These are phyloP conservation scores for Boloria selene DNA, from an alignment of 2,888 invertebrate genomes.

Conservation along the genomic window DNA sequence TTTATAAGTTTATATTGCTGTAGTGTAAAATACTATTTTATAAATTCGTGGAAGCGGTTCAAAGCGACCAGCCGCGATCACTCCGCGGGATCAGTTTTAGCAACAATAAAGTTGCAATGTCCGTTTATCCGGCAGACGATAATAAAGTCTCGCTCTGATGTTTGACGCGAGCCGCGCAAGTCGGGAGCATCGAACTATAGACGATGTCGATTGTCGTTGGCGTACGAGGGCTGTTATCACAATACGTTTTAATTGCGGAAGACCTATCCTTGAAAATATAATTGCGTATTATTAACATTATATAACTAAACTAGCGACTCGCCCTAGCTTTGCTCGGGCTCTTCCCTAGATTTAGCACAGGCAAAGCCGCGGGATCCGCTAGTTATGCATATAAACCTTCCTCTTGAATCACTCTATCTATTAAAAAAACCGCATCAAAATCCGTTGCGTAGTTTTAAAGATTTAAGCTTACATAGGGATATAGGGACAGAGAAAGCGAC, in stretches of 20 bases:
- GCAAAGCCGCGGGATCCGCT: too few species aligned
- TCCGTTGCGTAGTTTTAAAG: too few species aligned
- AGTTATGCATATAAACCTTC: too few species aligned
- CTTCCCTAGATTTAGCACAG: too few species aligned
- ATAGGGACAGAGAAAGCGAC: too few species aligned
- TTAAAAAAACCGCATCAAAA: too few species aligned
- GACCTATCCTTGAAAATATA: conserved; percentile 2
- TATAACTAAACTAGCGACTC: too few species aligned
- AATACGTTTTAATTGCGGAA: conserved; percentile 16
- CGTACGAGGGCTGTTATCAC: conserved; percentile 2
- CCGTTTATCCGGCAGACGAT: conserved; percentile 36
- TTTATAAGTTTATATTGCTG: conserved; percentile 10
- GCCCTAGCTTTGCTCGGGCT: too few species aligned
- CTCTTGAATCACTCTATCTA: too few species aligned
- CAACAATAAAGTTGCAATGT: conserved; percentile 36
- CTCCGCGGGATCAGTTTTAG: conserved; percentile 33
- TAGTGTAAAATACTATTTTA: conserved; percentile 13
- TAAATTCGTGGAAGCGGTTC: conserved; percentile 33
- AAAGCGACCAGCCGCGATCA: conserved; percentile 29
- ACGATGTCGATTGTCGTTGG: background rate
- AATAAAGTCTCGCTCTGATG: conserved; percentile 34
- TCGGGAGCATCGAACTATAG: conserved; percentile 35
- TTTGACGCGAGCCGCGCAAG: conserved; percentile 32
- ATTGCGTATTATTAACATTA: background rate
- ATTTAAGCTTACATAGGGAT: too few species aligned